phyloP scores from a whole-genome alignment of 35 echinoderm and acorn worm species.

The Apostichopus californicus region DNA sequence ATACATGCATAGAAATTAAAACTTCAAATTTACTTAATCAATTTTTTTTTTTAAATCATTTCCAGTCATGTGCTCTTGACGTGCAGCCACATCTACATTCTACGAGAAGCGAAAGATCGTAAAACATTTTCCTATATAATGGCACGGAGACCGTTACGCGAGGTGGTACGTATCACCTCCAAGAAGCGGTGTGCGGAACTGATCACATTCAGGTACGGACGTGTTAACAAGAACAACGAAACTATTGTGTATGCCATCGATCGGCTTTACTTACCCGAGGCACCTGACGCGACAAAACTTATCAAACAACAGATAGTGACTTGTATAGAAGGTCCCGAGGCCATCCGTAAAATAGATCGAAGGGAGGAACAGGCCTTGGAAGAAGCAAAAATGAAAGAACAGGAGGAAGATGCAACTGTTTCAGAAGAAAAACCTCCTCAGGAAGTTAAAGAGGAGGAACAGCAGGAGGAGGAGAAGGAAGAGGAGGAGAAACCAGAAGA shows the following conservation, averaged over 20 bases:
- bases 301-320: constrained; percentile 90
- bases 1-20: too few species aligned
- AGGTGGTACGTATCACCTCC: constrained; percentile 91
- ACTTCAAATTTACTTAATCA: too few species aligned
- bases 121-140: constrained; percentile 89
- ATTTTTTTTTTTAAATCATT: background rate
- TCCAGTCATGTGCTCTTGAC: constrained; percentile 85
- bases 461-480: background rate
- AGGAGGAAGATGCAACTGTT: background rate
- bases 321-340: constrained; percentile 71
- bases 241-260: constrained; percentile 76
- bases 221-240: constrained; percentile 68
- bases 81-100: constrained; percentile 78
- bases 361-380: constrained; percentile 26
- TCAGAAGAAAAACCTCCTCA: background rate
- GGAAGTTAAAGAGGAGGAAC: background rate
- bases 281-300: constrained; percentile 85
- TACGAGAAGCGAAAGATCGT: constrained; percentile 73
- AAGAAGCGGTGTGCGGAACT: constrained; percentile 96
- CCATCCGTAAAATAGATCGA: constrained; percentile 34
- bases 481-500: constrained; percentile 19
- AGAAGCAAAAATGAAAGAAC: background rate
- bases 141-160: constrained; percentile 73
- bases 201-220: constrained; percentile 97
- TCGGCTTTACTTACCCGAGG: constrained; percentile 81